These are phyloP conservation scores for Dynastes grantii DNA, from an alignment of 2,888 invertebrate genomes.

Conservation along the genomic window DNA sequence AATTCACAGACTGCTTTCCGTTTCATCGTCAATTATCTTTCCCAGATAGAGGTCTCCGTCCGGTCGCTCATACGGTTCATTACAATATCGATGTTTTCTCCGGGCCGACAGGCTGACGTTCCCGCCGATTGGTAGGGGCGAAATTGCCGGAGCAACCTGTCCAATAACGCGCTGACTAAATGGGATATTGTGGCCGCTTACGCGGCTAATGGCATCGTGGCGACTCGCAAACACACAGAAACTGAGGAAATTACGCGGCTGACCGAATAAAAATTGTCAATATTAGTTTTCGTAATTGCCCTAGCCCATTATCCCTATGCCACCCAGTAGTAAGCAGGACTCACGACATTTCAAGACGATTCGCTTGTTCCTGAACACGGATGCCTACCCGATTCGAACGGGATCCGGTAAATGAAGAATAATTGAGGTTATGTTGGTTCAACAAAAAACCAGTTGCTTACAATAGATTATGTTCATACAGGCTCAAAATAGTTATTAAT, in stretches of 20 bases:
- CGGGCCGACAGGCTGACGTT: neutral
- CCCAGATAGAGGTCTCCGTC: neutral
- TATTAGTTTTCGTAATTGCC: conserved; percentile 64
- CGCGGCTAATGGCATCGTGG: neutral
- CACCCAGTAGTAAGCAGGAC: conserved; percentile 64
- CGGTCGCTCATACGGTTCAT: conserved; percentile 4
- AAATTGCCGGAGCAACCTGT: neutral
- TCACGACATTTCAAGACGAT: conserved; percentile 63
- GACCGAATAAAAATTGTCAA: conserved; percentile 59
- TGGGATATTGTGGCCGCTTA: conserved; percentile 12
- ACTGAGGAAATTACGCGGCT: neutral
- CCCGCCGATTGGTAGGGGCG: neutral
- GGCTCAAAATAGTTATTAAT: too few species aligned
- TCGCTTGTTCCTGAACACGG: neutral
- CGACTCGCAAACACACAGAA: neutral
- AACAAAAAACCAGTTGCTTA: too few species aligned
- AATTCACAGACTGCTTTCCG: conserved; percentile 46
- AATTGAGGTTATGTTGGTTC: too few species aligned
- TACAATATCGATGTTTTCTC: conserved; percentile 21
- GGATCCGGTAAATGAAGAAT: too few species aligned
- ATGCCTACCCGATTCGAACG: neutral
- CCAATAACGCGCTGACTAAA: conserved; percentile 60
- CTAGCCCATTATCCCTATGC: conserved; percentile 62
- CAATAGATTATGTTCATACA: too few species aligned
- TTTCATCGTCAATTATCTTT: conserved; percentile 43